Evolutionary conservation across 2,888 invertebrate genomes (phyloP).

Genomic region (Synanthedon tipuliformis): DNA sequence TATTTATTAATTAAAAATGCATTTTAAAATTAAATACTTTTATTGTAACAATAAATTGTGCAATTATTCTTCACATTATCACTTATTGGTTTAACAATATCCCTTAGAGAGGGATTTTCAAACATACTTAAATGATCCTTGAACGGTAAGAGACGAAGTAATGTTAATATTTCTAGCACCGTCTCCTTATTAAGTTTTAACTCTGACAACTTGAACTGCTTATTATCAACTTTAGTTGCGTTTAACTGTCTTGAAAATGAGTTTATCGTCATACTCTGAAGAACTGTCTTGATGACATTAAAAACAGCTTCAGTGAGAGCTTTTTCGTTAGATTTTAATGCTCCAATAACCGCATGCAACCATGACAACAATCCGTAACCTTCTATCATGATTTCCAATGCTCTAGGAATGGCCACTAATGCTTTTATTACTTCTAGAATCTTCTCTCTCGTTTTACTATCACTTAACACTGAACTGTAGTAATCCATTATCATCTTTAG

Average conservation of each 20-base stretch:
- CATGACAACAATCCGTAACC: constrained; percentile 79
- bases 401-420: constrained; percentile 73
- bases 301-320: constrained; percentile 27
- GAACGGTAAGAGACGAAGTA: constrained; percentile 12
- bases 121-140: neutral
- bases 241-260: constrained; percentile 30
- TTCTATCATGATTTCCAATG: constrained; percentile 74
- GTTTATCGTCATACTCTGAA: constrained; percentile 36
- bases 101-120: neutral
- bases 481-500: constrained; percentile 83
- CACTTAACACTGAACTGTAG: constrained; percentile 74
- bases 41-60: neutral
- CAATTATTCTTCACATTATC: too few species aligned
- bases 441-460: constrained; percentile 71
- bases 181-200: constrained; percentile 45
- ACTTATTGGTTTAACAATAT: neutral
- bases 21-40: neutral
- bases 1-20: neutral
- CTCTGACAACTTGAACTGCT: constrained; percentile 18
- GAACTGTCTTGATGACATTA: constrained; percentile 29
- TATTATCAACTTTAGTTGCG: constrained; percentile 16
- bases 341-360: constrained; percentile 57
- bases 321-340: constrained; percentile 31
- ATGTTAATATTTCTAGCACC: constrained; percentile 40
- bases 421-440: constrained; percentile 75